These are phyloP conservation scores for Acinonyx jubatus DNA, from an alignment of 2,113 vertebrate genomes.

Conservation along the genomic window DNA sequence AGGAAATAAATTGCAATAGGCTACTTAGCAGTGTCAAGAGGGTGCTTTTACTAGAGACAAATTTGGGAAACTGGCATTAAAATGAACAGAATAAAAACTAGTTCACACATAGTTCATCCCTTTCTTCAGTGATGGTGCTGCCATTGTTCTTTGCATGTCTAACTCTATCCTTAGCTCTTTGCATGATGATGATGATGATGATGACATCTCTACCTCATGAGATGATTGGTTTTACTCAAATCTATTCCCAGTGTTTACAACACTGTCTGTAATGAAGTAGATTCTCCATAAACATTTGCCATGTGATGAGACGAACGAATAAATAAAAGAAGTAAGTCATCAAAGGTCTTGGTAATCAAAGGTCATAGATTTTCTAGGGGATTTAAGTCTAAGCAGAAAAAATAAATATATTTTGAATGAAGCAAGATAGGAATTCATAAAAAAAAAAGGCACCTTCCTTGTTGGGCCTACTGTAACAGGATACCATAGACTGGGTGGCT, in stretches of 20 bases:
- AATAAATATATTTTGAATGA: neutral
- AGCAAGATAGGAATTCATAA: neutral
- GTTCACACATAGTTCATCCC: neutral
- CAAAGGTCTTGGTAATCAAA: neutral
- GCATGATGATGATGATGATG: neutral
- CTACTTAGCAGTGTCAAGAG: neutral
- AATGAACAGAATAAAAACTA: neutral
- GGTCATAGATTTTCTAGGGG: neutral
- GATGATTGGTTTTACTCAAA: neutral
- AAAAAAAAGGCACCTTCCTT: neutral
- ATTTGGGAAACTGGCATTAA: neutral
- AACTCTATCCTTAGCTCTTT: neutral
- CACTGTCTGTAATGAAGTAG: neutral
- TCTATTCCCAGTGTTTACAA: neutral
- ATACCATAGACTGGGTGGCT: neutral
- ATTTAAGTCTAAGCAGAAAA: neutral
- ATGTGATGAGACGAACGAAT: neutral
- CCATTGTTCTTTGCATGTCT: neutral
- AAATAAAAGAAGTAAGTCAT: neutral
- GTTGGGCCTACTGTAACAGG: neutral
- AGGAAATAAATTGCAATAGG: neutral
- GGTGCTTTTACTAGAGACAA: neutral
- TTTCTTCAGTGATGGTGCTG: neutral
- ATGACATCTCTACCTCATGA: neutral
- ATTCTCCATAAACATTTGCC: neutral